A percentile compares a stretch with the other conserved stretches of the same genome.
These are phyloP conservation scores for Hemiprocne comata DNA, from an alignment of 2,113 vertebrate genomes.

Conservation along the genomic window DNA sequence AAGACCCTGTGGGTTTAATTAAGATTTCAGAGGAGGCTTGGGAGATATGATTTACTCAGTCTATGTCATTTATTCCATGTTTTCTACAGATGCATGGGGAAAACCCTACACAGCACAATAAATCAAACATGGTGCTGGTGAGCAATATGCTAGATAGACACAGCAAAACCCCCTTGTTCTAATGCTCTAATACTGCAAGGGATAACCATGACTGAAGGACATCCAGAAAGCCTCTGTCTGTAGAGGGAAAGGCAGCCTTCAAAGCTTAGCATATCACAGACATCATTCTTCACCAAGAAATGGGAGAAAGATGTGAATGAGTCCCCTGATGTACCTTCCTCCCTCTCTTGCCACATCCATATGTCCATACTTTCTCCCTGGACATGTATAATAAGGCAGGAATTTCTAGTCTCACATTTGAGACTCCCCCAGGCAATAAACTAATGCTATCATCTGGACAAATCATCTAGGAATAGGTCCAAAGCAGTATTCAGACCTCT, in stretches of 20 bases:
- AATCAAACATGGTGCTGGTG: neutral
- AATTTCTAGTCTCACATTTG: neutral
- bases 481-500: neutral
- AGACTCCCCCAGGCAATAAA: neutral
- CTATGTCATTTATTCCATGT: conserved; percentile 33
- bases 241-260: neutral
- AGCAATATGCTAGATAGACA: neutral
- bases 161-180: neutral
- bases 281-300: neutral
- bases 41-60: conserved; percentile 22
- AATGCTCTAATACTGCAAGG: neutral
- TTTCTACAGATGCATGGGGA: neutral
- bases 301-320: fast-evolving
- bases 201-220: neutral
- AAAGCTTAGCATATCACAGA: neutral
- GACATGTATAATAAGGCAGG: neutral
- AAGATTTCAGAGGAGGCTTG: conserved; percentile 45
- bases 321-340: neutral
- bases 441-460: neutral
- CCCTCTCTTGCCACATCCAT: neutral
- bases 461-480: neutral
- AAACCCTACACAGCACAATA: neutral
- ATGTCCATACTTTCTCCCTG: neutral
- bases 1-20: conserved; percentile 66
- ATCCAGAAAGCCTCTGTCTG: neutral